Evolutionary conservation across 2,113 vertebrate species (phyloP), one percentile per base, ranked within the genome.

Genomic region (Dipodomys ordii): DNA sequence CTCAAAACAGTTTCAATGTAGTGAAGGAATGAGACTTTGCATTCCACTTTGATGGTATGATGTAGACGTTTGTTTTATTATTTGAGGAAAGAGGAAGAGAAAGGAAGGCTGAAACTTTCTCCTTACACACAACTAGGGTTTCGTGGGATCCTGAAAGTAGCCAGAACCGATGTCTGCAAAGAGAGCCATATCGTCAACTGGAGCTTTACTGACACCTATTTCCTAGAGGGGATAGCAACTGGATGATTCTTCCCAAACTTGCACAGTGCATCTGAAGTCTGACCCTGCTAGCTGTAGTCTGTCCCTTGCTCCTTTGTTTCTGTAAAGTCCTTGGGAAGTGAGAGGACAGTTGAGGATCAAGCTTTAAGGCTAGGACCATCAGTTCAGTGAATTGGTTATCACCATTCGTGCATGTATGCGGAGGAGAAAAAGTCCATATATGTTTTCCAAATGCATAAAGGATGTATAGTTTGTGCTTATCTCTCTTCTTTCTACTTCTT

Each of bases 331-430:
- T 84, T 62, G 44, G 44, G 53, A 68, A 64, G 72, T 25, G 10
- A 0, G 27, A 57, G 28, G 15, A 13, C 0, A 27, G 1, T 13
- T 46, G 28, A 77, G 25, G 25, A 20, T 1, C 11, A 18, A 18
- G 18, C 9, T 39, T 39, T 39, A 39, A 39, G 39, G 3, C 12
- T 85, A 57, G 30, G 27, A 6, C 11, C 77, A 22, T 39, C 22
- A 90, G 27, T 53, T 77, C 28, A 74, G 2, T 19, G 7, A 35
- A 10, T 32, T 57, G 28, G 18, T 18, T 76, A 32, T 15, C 71
- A 15, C 25, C 19, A 4, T 62, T 88, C 1, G 4, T 25, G 19
- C 32, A 7, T 49, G 18, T 23, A 4, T 2, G 4, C 60, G 76
- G 4, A 69, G 80, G 60, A 78, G 39, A 23, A 86, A 19, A 2